Conservation (phyloP, 2,888 invertebrate genomes). For the Camptogramma bilineatum region DNA sequence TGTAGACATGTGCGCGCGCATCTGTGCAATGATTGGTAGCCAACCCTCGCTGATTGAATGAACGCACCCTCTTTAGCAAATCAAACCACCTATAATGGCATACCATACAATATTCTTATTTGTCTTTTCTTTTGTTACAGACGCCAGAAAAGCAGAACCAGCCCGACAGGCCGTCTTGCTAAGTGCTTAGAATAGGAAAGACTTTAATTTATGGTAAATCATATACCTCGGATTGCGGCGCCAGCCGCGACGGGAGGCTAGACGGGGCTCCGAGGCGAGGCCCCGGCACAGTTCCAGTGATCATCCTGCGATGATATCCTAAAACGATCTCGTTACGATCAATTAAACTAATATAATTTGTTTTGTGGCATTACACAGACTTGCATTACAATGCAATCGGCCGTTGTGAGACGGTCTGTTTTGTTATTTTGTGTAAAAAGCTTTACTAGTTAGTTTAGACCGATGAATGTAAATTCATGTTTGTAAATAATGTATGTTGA, state of each 20-base stretch:
- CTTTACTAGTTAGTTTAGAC: constrained; percentile 80
- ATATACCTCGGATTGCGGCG: constrained; percentile 70
- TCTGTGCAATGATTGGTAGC: constrained; percentile 72
- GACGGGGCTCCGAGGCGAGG: constrained; percentile 43
- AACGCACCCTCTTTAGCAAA: constrained; percentile 55
- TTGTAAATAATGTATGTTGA: constrained; percentile 78
- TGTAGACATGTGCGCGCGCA: constrained; percentile 72
- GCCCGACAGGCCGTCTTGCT: constrained; percentile 85
- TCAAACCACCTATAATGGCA: constrained; percentile 25
- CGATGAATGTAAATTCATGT: constrained; percentile 72
- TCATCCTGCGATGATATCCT: constrained; percentile 80
- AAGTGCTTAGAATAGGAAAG: constrained; percentile 71
- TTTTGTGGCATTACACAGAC: constrained; percentile 82
- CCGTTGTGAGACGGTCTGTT: constrained; percentile 62
- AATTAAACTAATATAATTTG: constrained; percentile 75
- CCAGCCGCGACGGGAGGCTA: constrained; percentile 50
- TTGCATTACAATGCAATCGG: constrained; percentile 81
- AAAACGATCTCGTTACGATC: constrained; percentile 85
- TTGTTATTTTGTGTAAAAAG: constrained; percentile 83
- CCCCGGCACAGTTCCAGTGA: constrained; percentile 73
- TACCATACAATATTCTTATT: constrained; percentile 50
- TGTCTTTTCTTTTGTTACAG: constrained; percentile 83
- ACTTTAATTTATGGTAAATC: constrained; percentile 76
- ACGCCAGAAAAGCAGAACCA: constrained; percentile 87
- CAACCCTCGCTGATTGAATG: constrained; percentile 55